Conservation (phyloP, 1,140 invertebrate species). For the Platyscapa corneri region DNA sequence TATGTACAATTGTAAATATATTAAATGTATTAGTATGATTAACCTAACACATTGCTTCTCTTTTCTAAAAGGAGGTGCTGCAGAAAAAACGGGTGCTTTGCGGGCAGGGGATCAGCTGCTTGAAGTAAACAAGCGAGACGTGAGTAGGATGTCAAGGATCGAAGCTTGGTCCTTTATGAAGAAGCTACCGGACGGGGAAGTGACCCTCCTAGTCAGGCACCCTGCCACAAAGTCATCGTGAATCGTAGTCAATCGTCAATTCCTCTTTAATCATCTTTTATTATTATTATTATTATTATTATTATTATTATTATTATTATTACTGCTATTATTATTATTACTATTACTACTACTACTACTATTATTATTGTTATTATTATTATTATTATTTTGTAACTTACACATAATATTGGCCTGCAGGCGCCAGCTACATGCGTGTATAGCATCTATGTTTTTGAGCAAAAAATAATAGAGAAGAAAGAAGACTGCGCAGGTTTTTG, state of each 20-base stretch:
- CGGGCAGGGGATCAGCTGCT: conserved; percentile 90
- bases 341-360: not conserved
- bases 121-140: conserved; percentile 86
- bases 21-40: too few relatives aligned
- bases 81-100: conserved; percentile 89
- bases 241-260: conserved; percentile 51
- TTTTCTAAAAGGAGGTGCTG: conserved; percentile 84
- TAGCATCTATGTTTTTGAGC: not conserved
- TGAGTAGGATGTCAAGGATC: conserved; percentile 89
- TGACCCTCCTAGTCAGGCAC: conserved; percentile 77
- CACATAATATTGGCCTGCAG: too few relatives aligned
- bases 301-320: not conserved
- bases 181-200: conserved; percentile 87
- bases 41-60: not conserved
- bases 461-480: not conserved
- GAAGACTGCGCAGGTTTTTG: not conserved
- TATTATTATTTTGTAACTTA: not conserved
- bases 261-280: conserved; percentile 49
- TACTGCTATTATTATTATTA: not conserved
- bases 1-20: too few relatives aligned
- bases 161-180: conserved; percentile 96
- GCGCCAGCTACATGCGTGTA: not conserved
- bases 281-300: not conserved
- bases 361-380: not conserved
- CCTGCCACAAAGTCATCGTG: conserved; percentile 71